phyloP scores from a whole-genome alignment of 2,797 vertebrate species.

The Peromyscus nudipes region DNA sequence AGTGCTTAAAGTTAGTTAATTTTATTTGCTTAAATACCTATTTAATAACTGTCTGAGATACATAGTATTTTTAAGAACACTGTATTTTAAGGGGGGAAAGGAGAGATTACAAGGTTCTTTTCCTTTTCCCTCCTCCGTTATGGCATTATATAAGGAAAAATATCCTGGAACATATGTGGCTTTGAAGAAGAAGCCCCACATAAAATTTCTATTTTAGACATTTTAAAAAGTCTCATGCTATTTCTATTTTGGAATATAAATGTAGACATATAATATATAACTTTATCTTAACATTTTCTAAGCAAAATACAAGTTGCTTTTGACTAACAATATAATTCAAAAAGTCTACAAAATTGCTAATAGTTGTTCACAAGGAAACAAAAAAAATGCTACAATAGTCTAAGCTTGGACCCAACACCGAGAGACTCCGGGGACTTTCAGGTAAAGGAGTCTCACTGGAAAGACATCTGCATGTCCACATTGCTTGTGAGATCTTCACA shows the following conservation, averaged over 20 bases:
- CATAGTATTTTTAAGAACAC: conserved; percentile 38
- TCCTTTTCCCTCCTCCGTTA: background rate
- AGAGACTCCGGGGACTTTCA: background rate
- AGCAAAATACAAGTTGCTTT: conserved; percentile 10
- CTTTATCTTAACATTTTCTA: conserved; percentile 32
- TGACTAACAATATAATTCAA: conserved; percentile 10
- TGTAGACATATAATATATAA: background rate
- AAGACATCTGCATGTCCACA: background rate
- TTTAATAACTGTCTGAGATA: conserved; percentile 33
- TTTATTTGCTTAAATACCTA: conserved; percentile 34
- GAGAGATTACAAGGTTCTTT: conserved; percentile 7
- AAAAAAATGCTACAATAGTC: background rate
- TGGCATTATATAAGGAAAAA: conserved; percentile 2
- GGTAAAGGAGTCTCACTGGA: background rate
- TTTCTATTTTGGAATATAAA: conserved; percentile 40
- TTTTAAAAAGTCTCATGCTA: background rate
- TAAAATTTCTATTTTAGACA: conserved; percentile 61
- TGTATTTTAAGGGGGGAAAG: conserved; percentile 10
- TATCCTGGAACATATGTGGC: background rate
- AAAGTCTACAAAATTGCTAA: background rate
- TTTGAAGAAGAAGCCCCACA: conserved; percentile 34
- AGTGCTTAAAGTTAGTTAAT: background rate
- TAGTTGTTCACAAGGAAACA: background rate
- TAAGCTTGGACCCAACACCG: background rate
- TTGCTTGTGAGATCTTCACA: background rate